Conservation (phyloP, 2,888 invertebrate genomes). For the Metellina segmentata region DNA sequence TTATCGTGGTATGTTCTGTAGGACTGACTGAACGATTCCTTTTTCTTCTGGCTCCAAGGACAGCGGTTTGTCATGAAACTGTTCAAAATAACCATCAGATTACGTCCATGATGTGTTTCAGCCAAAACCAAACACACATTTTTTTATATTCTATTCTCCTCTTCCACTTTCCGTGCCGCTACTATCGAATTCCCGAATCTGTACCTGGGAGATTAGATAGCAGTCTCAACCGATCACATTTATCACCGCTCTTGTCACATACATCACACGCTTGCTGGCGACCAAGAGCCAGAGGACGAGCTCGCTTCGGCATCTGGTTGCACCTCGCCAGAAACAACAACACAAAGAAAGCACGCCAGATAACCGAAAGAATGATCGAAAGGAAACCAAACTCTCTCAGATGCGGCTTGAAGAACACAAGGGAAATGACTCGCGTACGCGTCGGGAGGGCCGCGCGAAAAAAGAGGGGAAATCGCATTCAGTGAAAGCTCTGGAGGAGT, state of each 20-base stretch:
- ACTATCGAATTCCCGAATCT: background rate
- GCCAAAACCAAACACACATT: too few relatives aligned
- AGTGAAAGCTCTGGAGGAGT: conserved; percentile 7
- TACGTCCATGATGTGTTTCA: too few relatives aligned
- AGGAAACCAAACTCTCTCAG: too few relatives aligned
- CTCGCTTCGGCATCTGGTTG: too few relatives aligned
- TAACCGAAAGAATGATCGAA: background rate
- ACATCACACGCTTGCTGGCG: background rate
- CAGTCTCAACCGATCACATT: background rate
- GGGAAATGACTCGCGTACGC: too few relatives aligned
- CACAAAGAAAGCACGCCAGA: background rate
- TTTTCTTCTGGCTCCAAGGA: too few relatives aligned
- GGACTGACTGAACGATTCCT: too few relatives aligned
- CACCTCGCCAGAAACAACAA: background rate
- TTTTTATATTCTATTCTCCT: background rate
- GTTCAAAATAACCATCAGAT: too few relatives aligned
- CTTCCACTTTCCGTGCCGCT: background rate
- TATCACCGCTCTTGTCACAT: background rate
- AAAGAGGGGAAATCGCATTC: conserved; percentile 26
- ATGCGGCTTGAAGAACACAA: too few relatives aligned
- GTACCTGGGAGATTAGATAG: background rate
- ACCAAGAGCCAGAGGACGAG: background rate
- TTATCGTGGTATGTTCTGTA: too few relatives aligned
- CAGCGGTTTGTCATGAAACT: too few relatives aligned
- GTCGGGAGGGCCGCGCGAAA: conserved; percentile 9